These are phyloP conservation scores for Orthosia gracilis DNA, from an alignment of 2,888 invertebrate species.

Conservation along the genomic window DNA sequence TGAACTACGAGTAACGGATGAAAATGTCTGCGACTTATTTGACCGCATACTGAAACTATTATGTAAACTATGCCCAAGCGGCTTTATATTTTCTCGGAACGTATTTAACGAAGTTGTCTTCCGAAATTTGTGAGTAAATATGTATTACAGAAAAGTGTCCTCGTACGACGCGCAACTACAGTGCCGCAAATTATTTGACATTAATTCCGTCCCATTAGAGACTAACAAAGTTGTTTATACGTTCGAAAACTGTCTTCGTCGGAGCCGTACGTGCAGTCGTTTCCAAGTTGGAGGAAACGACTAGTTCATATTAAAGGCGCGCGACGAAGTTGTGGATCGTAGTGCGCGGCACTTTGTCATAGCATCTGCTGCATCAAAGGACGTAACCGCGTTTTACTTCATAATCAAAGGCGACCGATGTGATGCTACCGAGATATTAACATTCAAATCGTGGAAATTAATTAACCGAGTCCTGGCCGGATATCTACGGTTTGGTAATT, in stretches of 20 bases:
- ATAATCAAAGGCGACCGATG: slow-evolving; percentile 70
- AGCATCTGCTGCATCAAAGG: slow-evolving; percentile 79
- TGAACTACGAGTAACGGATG: slow-evolving; percentile 63
- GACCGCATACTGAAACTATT: slow-evolving; percentile 75
- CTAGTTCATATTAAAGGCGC: slow-evolving; percentile 82
- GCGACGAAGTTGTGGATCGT: slow-evolving; percentile 78
- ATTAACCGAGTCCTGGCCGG: slow-evolving; percentile 66
- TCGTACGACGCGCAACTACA: slow-evolving; percentile 61
- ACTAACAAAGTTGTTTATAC: slow-evolving; percentile 81
- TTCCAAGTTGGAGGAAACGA: slow-evolving; percentile 78
- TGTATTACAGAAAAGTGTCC: slow-evolving; percentile 63
- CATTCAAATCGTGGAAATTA: slow-evolving; percentile 75
- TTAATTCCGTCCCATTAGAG: slow-evolving; percentile 78
- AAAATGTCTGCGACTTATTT: slow-evolving; percentile 76
- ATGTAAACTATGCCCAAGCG: slow-evolving; percentile 79
- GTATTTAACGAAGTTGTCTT: slow-evolving; percentile 59
- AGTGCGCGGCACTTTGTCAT: slow-evolving; percentile 78
- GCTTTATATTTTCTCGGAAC: slow-evolving; percentile 69
- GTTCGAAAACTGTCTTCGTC: slow-evolving; percentile 77
- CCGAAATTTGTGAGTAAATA: slow-evolving; percentile 63
- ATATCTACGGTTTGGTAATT: slow-evolving; percentile 75
- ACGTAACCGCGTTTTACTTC: slow-evolving; percentile 71
- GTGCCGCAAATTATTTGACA: slow-evolving; percentile 73
- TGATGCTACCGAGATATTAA: slow-evolving; percentile 67
- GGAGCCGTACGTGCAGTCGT: slow-evolving; percentile 77